Evolutionary conservation across 64 coral and sea anemone species (phyloP).

Genomic region (Stichodactyla mertensii): DNA sequence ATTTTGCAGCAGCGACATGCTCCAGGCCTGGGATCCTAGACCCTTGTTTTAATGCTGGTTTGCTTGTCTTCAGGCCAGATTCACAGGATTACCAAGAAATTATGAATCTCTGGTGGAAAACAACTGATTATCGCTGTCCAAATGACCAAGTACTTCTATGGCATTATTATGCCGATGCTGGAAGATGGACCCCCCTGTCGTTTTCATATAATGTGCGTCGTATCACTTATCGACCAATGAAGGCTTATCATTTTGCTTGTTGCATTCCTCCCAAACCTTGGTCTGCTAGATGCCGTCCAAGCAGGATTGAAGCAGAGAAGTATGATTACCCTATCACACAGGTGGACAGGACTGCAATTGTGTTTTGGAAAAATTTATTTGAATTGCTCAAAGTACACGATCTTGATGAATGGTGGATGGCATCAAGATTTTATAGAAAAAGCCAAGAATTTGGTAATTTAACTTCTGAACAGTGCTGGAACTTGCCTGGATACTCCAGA

Average conservation of each 20-base stretch:
- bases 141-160: slow-evolving; percentile 82
- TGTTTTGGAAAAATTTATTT: slow-evolving; percentile 82
- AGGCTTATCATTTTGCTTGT: slow-evolving; percentile 78
- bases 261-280: slow-evolving; percentile 75
- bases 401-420: slow-evolving; percentile 71
- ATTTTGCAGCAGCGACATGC: slow-evolving; percentile 57
- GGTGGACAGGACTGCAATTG: slow-evolving; percentile 46
- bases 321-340: slow-evolving; percentile 52
- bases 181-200: slow-evolving; percentile 40
- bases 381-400: slow-evolving; percentile 31
- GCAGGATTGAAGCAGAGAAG: slow-evolving; percentile 43
- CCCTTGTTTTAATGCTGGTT: slow-evolving; percentile 83
- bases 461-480: slow-evolving; percentile 41
- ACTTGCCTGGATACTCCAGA: background rate
- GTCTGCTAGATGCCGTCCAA: slow-evolving; percentile 53
- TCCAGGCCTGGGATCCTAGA: slow-evolving; percentile 67
- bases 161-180: slow-evolving; percentile 71
- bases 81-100: slow-evolving; percentile 39
- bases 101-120: slow-evolving; percentile 42
- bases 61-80: slow-evolving; percentile 70
- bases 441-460: slow-evolving; percentile 52
- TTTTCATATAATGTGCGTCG: slow-evolving; percentile 76
- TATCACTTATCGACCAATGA: slow-evolving; percentile 67
- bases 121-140: slow-evolving; percentile 19
- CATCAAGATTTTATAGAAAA: slow-evolving; percentile 49